Evolutionary conservation across 2,797 vertebrate genomes (phyloP).

Genomic region (Poeciliopsis infans): DNA sequence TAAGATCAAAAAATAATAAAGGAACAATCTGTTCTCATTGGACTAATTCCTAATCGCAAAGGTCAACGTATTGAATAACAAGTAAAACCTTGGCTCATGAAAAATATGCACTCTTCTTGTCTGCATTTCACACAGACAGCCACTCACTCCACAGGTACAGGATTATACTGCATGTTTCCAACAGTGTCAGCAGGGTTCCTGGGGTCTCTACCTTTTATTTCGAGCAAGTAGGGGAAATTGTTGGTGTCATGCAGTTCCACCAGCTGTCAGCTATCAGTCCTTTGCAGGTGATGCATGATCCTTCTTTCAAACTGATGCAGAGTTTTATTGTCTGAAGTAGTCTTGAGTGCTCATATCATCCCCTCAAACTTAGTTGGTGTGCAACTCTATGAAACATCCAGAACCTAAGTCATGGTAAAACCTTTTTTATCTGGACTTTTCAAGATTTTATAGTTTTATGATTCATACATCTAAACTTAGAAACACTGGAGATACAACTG

Average conservation of each 20-base stretch:
- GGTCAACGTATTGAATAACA: not conserved
- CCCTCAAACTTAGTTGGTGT: not conserved
- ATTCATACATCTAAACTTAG: not conserved
- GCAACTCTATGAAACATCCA: not conserved
- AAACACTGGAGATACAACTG: not conserved
- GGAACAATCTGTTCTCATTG: not conserved
- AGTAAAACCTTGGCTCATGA: not conserved
- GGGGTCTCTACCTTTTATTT: not conserved
- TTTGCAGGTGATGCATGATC: not conserved
- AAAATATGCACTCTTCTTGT: not conserved
- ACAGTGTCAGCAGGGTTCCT: not conserved
- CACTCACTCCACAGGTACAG: not conserved
- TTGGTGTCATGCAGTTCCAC: not conserved
- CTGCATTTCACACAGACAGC: not conserved
- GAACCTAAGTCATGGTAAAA: not conserved
- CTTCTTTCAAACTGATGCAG: not conserved
- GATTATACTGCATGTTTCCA: not conserved
- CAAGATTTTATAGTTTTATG: not conserved
- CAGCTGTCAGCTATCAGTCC: not conserved
- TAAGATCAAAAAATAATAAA: not conserved
- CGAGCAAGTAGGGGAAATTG: not conserved
- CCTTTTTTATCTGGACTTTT: not conserved
- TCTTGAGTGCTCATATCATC: not conserved
- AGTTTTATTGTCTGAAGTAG: not conserved
- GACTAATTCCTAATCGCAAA: not conserved